Percentiles rank a stretch among this genome's conserved stretches.
Conservation (phyloP, 1,140 invertebrate genomes). For the Hyposmocoma kahamanoa region DNA sequence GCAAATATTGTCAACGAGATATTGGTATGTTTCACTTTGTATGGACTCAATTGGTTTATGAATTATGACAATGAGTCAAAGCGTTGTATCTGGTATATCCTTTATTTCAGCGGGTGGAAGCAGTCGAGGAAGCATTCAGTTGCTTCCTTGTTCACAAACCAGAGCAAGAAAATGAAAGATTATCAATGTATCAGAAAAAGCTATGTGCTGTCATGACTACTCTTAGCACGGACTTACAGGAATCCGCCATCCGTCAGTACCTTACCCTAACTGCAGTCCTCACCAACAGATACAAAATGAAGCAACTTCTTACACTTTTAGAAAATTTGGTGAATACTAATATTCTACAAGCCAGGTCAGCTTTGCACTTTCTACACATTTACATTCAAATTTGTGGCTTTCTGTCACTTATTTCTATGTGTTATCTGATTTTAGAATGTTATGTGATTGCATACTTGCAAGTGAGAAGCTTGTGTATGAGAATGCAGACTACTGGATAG, state of each 20-base stretch:
- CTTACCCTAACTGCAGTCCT: constrained; percentile 79
- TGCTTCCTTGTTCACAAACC: constrained; percentile 85
- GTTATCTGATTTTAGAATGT: constrained; percentile 77
- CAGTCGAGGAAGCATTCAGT: constrained; percentile 90
- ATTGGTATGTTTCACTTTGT: constrained; percentile 70
- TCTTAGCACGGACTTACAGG: constrained; percentile 80
- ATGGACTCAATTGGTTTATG: not conserved
- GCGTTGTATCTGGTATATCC: constrained; percentile 7
- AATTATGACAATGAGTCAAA: not conserved
- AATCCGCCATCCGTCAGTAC: constrained; percentile 81
- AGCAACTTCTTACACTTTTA: constrained; percentile 81
- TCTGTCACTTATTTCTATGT: not conserved
- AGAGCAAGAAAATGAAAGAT: constrained; percentile 79
- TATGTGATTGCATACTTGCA: constrained; percentile 88
- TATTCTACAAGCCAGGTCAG: constrained; percentile 78
- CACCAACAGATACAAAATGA: constrained; percentile 81
- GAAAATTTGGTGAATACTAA: constrained; percentile 82
- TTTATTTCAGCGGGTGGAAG: constrained; percentile 81
- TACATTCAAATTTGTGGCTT: not conserved
- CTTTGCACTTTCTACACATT: not conserved
- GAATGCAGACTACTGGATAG: constrained; percentile 89
- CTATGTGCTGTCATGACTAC: constrained; percentile 66
- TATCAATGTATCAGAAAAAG: constrained; percentile 78
- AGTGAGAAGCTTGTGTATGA: constrained; percentile 86
- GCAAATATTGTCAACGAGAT: constrained; percentile 79